Evolutionary conservation across 35 echinoderm and acorn worm species (phyloP).

Genomic region (Strongylocentrotus purpuratus): DNA sequence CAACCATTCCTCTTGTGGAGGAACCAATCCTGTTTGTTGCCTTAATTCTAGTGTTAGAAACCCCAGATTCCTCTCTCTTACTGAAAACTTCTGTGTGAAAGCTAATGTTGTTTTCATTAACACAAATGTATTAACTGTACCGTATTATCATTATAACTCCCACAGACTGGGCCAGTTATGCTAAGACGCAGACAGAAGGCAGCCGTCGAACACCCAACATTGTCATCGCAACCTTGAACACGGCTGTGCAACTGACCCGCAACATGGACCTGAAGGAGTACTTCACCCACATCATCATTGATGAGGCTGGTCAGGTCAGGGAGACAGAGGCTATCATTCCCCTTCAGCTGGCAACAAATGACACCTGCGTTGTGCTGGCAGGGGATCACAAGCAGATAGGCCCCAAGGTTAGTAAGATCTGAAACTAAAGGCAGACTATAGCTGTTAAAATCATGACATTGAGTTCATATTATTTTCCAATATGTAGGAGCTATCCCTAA

Average conservation of each 20-base stretch:
- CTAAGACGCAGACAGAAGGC: background rate
- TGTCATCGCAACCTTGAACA: constrained; percentile 66
- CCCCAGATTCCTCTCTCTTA: too few species aligned
- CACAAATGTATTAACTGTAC: too few species aligned
- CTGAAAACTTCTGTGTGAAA: too few species aligned
- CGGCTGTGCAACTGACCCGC: constrained; percentile 51
- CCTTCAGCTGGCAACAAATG: constrained; percentile 62
- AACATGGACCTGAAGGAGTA: constrained; percentile 34
- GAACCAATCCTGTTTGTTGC: too few species aligned
- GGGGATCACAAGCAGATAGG: constrained; percentile 91
- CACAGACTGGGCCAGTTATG: constrained; percentile 8
- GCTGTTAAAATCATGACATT: too few species aligned
- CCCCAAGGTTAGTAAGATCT: constrained; percentile 61
- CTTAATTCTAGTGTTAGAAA: too few species aligned
- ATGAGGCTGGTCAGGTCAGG: constrained; percentile 86
- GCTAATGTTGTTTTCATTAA: too few species aligned
- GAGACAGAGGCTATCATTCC: constrained; percentile 82
- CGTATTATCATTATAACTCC: background rate
- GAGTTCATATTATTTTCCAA: too few species aligned
- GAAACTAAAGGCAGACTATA: too few species aligned
- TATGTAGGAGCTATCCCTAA: too few species aligned
- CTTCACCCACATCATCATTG: constrained; percentile 83
- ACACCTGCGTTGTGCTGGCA: constrained; percentile 77
- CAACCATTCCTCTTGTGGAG: too few species aligned
- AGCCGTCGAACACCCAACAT: constrained; percentile 35